Base-by-base conservation (phyloP, 2,113 vertebrate genomes). In the Epinephelus cyanopodus region DNA sequence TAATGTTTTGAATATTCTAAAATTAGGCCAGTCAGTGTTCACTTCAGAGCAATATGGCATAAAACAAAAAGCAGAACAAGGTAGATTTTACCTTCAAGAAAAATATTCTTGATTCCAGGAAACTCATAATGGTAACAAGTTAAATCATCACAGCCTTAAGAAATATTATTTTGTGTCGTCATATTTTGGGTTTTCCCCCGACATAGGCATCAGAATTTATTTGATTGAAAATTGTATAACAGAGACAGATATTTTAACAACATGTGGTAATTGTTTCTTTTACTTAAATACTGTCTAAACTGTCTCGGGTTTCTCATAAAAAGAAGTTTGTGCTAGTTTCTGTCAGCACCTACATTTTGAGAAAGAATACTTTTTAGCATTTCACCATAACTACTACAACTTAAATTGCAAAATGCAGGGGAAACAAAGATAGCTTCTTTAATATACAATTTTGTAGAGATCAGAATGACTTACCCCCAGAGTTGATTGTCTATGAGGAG, bases 381-480 rank as follows among this genome's bases (percentile, higher is more conserved):
- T 45, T 65, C 1, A 27, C 6, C 14, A 15, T 15, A 50, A 50
- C n/a, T 45, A n/a, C 0, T 14, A 14, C 47, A 50, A 21, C 5
- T 0, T 19, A 42, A 8, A 2, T 19, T 52, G 4, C 27, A 19
- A 45, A 47, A 52, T 64, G 10, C 14, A 54, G 10, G 2, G 7
- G 23, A 54, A 39, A 2, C 3, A 19, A 47, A 6, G 6, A 45
- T 11, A 45, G 6, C 12, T 9, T 65, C 1, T 42, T 54, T 52
- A 19, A n/a, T 50, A 12, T 18, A 42, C 11, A 25, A 7, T 27
- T 39, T 13, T 2, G n/a, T 9, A 23, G 48, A 68, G 39, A 58
- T 47, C 4, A 54, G 18, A 54, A 10, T 17, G 10, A 70, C 70
- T 88, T 82, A 86, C 86, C 80, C 21, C 2, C 1, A 47, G 37